Evolutionary conservation across 2,797 vertebrate species (phyloP).

Genomic region (Sebastes baramenuke): DNA sequence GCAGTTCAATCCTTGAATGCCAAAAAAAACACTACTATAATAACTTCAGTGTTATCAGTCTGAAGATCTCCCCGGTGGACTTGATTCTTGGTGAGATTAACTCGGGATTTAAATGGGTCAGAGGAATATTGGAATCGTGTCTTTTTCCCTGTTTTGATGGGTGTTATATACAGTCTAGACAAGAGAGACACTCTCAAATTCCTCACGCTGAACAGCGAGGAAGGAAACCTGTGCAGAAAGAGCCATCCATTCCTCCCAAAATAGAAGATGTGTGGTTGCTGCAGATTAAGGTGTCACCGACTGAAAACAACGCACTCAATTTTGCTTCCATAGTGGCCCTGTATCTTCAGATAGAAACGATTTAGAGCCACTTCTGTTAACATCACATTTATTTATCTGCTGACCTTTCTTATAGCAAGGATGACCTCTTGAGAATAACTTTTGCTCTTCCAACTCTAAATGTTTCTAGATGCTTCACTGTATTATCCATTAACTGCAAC

Average conservation of each 20-base stretch:
- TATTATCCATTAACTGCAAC: slow-evolving; percentile 23
- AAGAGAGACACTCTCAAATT: slow-evolving; percentile 20
- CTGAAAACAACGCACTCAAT: slow-evolving; percentile 37
- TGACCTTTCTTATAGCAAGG: slow-evolving; percentile 59
- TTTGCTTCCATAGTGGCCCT: slow-evolving; percentile 38
- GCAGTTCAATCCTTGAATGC: background rate
- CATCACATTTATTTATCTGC: slow-evolving; percentile 50
- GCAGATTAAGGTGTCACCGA: slow-evolving; percentile 49
- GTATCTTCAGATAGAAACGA: slow-evolving; percentile 27
- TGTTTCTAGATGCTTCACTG: slow-evolving; percentile 17
- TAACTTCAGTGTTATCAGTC: slow-evolving; percentile 3
- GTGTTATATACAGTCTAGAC: slow-evolving; percentile 35
- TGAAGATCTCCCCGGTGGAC: slow-evolving; percentile 3
- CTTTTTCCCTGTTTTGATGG: background rate
- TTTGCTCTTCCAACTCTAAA: slow-evolving; percentile 23
- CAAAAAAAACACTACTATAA: background rate
- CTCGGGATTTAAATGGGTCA: slow-evolving; percentile 30
- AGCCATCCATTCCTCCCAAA: slow-evolving; percentile 24
- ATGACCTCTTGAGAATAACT: slow-evolving; percentile 39
- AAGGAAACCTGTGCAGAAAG: slow-evolving; percentile 15
- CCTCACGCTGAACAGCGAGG: background rate
- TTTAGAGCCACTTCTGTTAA: slow-evolving; percentile 45
- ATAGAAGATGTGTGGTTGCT: slow-evolving; percentile 43
- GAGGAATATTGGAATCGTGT: slow-evolving; percentile 17
- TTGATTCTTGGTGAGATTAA: slow-evolving; percentile 26